phyloP scores from a whole-genome alignment of 1,140 invertebrate species.

The Megalonaias nervosa region DNA sequence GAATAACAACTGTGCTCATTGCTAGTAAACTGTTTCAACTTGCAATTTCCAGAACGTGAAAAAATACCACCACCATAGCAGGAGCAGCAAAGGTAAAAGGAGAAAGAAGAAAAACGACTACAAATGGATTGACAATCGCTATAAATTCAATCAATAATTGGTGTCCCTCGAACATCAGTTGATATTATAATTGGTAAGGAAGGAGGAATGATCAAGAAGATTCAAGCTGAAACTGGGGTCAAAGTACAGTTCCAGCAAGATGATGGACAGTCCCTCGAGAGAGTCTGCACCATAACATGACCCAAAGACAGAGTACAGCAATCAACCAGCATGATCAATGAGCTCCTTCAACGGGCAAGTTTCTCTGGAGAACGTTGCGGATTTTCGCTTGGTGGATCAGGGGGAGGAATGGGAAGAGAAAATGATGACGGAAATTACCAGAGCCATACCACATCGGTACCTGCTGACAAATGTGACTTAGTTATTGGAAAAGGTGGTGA shows the following conservation, averaged over 20 bases:
- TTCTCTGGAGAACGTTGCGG: constrained; percentile 69
- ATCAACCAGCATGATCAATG: constrained; percentile 89
- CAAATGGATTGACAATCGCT: too few relatives aligned
- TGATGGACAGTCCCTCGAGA: constrained; percentile 73
- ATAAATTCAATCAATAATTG: too few relatives aligned
- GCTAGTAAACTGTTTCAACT: too few relatives aligned
- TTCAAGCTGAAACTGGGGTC: constrained; percentile 95
- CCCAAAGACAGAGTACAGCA: constrained; percentile 87
- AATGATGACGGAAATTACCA: constrained; percentile 67
- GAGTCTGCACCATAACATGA: constrained; percentile 88
- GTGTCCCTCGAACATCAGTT: constrained; percentile 88
- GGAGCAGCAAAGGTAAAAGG: too few relatives aligned
- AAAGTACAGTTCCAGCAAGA: constrained; percentile 85
- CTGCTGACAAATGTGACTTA: constrained; percentile 95
- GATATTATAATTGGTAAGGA: constrained; percentile 88
- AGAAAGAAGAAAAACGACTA: too few relatives aligned
- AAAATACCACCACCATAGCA: too few relatives aligned
- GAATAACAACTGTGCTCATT: too few relatives aligned
- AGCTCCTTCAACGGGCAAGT: constrained; percentile 88
- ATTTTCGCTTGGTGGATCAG: constrained; percentile 72
- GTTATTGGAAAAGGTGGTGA: constrained; percentile 85
- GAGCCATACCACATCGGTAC: constrained; percentile 81
- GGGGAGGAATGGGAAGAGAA: constrained; percentile 61
- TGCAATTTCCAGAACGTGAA: too few relatives aligned
- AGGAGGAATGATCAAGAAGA: constrained; percentile 95